Evolutionary conservation across 2,797 vertebrate species (phyloP).

Genomic region (Amblyraja radiata): DNA sequence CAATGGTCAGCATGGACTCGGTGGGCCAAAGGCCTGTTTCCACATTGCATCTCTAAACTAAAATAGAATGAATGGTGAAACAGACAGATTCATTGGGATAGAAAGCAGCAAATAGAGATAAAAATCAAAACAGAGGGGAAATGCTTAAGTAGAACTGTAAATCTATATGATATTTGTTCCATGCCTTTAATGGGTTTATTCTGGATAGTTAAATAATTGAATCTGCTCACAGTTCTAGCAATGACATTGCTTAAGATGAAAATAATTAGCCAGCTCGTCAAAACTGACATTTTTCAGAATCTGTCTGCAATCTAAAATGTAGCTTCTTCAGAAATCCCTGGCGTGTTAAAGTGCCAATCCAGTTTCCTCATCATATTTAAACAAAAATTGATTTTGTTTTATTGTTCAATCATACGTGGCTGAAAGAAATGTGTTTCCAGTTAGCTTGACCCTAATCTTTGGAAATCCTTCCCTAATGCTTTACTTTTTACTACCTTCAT

Average conservation of each 20-base stretch:
- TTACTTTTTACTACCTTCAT: not conserved
- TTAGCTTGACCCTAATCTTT: not conserved
- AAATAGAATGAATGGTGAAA: not conserved
- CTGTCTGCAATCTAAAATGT: not conserved
- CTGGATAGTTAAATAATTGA: not conserved
- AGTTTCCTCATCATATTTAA: not conserved
- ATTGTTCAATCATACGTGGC: not conserved
- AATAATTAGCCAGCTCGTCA: not conserved
- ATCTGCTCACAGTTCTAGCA: not conserved
- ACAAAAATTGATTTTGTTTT: not conserved
- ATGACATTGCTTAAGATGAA: not conserved
- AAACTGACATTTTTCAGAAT: not conserved
- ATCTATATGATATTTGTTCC: not conserved
- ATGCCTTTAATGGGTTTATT: not conserved
- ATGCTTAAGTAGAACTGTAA: not conserved
- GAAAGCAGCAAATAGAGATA: not conserved
- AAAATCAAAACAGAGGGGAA: not conserved
- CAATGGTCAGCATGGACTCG: too few species aligned
- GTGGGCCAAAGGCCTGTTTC: too few species aligned
- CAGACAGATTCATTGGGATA: not conserved
- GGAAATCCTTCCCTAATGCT: not conserved
- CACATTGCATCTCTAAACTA: too few species aligned
- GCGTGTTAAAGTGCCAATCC: not conserved
- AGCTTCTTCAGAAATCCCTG: not conserved
- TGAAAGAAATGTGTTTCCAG: not conserved